A percentile compares a stretch with the other conserved stretches of the same genome.
These are phyloP conservation scores for Actias luna DNA, from an alignment of 2,888 invertebrate species.

Conservation along the genomic window DNA sequence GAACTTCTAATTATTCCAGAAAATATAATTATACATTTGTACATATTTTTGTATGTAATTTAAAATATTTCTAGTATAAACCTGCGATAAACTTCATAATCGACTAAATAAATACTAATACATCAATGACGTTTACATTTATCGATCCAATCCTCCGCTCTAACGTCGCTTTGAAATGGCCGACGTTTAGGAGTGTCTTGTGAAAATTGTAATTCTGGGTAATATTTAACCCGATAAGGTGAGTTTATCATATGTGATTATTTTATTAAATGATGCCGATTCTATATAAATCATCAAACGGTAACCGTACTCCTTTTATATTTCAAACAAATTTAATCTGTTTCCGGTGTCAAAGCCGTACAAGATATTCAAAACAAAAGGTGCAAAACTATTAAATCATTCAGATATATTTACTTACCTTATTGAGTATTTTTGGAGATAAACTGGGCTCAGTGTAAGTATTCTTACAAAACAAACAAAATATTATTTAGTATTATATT, in stretches of 20 bases:
- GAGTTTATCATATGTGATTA: constrained; percentile 38
- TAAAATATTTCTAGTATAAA: constrained; percentile 19
- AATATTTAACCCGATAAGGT: constrained; percentile 58
- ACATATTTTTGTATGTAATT: background rate
- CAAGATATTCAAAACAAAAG: constrained; percentile 77
- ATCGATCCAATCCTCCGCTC: constrained; percentile 56
- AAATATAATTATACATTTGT: too few species aligned
- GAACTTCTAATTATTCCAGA: too few species aligned
- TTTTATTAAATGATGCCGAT: constrained; percentile 6
- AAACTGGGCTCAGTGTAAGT: constrained; percentile 26
- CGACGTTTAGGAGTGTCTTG: constrained; percentile 79
- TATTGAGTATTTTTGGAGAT: constrained; percentile 17
- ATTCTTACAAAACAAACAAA: background rate
- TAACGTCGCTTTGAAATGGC: constrained; percentile 79
- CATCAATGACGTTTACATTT: constrained; percentile 35
- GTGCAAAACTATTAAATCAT: constrained; percentile 42
- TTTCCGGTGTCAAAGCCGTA: constrained; percentile 71
- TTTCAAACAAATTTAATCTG: constrained; percentile 33
- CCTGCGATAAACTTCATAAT: constrained; percentile 20
- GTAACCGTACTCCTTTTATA: background rate
- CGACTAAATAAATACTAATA: constrained; percentile 29
- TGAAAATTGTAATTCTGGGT: constrained; percentile 62
- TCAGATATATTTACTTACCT: constrained; percentile 24
- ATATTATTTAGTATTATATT: background rate
- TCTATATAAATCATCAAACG: background rate